Percentiles rank a stretch among this genome's conserved stretches.
phyloP scores from a whole-genome alignment of 2,888 invertebrate genomes.

The Diplolepis rosae region DNA sequence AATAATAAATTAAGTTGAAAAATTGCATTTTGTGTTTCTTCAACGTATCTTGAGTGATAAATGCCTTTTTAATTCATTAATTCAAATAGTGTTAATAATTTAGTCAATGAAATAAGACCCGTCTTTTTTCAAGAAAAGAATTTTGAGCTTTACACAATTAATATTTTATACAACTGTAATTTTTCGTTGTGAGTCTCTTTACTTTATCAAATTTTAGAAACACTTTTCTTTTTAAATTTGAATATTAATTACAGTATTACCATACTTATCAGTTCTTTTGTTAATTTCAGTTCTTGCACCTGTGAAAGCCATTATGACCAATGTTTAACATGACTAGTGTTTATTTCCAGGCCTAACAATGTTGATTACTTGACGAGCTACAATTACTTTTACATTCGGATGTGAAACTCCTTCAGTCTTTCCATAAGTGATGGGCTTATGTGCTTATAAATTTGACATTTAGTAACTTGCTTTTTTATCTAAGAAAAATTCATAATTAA shows the following conservation, averaged over 20 bases:
- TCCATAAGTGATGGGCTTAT: constrained; percentile 61
- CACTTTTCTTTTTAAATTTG: background rate
- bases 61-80: constrained; percentile 27
- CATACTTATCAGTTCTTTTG: background rate
- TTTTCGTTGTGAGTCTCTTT: too few species aligned
- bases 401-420: constrained; percentile 54
- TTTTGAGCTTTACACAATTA: too few species aligned
- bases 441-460: constrained; percentile 59
- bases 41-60: too few species aligned
- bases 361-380: constrained; percentile 72
- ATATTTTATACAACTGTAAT: too few species aligned
- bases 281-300: constrained; percentile 8
- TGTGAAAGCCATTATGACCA: constrained; percentile 75
- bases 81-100: background rate
- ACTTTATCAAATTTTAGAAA: too few species aligned
- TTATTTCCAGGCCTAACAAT: constrained; percentile 77
- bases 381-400: constrained; percentile 58
- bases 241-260: background rate
- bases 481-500: constrained; percentile 20
- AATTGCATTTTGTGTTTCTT: too few species aligned
- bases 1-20: constrained; percentile 63
- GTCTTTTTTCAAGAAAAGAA: too few species aligned
- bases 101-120: background rate
- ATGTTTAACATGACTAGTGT: constrained; percentile 75
- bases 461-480: constrained; percentile 48